Evolutionary conservation across 2,113 vertebrate genomes (phyloP).

Genomic region (Oplegnathus fasciatus): DNA sequence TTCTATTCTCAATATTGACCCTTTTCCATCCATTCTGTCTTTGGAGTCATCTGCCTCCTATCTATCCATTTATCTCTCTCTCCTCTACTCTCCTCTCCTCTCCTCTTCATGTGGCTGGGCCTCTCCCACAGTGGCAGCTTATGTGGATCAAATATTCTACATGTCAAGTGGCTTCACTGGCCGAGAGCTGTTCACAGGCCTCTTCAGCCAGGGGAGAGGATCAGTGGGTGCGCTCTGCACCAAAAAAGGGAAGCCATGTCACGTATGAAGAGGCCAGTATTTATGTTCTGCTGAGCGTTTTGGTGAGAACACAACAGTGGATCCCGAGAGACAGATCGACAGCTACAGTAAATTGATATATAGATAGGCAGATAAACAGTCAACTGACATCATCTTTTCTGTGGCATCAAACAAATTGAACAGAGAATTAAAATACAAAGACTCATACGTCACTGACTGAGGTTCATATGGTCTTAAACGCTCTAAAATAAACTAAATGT

Average conservation of each 20-base stretch:
- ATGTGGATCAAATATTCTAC: constrained; percentile 61
- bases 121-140: constrained; percentile 37
- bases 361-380: background rate
- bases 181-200: constrained; percentile 61
- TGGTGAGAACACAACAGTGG: constrained; percentile 21
- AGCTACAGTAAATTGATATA: background rate
- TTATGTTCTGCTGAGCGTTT: constrained; percentile 39
- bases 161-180: constrained; percentile 58
- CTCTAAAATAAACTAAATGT: too few relatives aligned
- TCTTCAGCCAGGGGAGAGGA: constrained; percentile 53
- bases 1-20: constrained; percentile 21
- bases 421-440: background rate
- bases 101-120: constrained; percentile 23
- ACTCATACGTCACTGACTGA: too few relatives aligned
- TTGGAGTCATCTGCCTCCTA: background rate
- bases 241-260: constrained; percentile 60
- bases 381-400: background rate
- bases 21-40: constrained; percentile 4
- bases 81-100: background rate
- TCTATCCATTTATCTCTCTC: background rate
- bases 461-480: too few relatives aligned
- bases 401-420: background rate
- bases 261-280: constrained; percentile 29
- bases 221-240: constrained; percentile 21
- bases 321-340: constrained; percentile 2